Evolutionary conservation across 2,888 invertebrate species (phyloP).

Genomic region (Epistrophella euchroma): DNA sequence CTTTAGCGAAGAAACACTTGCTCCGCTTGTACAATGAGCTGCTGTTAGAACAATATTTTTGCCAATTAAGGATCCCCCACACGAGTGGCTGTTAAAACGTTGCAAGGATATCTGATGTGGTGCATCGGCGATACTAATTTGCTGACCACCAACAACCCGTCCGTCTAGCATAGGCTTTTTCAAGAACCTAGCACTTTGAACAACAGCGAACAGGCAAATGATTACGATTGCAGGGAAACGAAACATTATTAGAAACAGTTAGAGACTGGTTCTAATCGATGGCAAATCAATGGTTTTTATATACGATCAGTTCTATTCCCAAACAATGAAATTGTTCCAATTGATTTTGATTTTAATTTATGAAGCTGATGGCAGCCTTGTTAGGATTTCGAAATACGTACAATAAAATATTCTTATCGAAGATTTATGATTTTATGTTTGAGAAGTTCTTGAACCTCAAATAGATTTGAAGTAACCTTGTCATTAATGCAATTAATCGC

Average conservation of each 20-base stretch:
- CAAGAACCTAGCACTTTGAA: slow-evolving; percentile 41
- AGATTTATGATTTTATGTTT: slow-evolving; percentile 16
- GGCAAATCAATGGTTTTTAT: slow-evolving; percentile 27
- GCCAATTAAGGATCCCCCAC: slow-evolving; percentile 83
- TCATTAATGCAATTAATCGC: slow-evolving; percentile 23
- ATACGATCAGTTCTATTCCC: slow-evolving; percentile 7
- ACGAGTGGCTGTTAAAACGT: slow-evolving; percentile 81
- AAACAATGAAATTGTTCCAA: not conserved
- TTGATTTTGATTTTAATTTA: slow-evolving; percentile 37
- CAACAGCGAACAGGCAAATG: slow-evolving; percentile 39
- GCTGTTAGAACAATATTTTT: slow-evolving; percentile 83
- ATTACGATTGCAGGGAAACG: slow-evolving; percentile 57
- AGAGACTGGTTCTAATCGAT: slow-evolving; percentile 28
- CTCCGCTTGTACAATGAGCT: slow-evolving; percentile 82
- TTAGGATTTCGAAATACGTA: slow-evolving; percentile 37
- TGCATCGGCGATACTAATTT: slow-evolving; percentile 80
- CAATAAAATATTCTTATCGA: slow-evolving; percentile 48
- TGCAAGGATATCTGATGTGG: slow-evolving; percentile 84
- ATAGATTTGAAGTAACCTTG: slow-evolving; percentile 4
- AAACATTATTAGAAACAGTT: slow-evolving; percentile 28
- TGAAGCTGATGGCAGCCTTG: slow-evolving; percentile 8
- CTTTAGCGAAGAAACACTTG: slow-evolving; percentile 55
- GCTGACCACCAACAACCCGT: slow-evolving; percentile 83
- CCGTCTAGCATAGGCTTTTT: slow-evolving; percentile 77
- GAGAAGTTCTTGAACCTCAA: not conserved